Evolutionary conservation across 2,113 vertebrate genomes (phyloP).

Genomic region (Megaceryle torquata): DNA sequence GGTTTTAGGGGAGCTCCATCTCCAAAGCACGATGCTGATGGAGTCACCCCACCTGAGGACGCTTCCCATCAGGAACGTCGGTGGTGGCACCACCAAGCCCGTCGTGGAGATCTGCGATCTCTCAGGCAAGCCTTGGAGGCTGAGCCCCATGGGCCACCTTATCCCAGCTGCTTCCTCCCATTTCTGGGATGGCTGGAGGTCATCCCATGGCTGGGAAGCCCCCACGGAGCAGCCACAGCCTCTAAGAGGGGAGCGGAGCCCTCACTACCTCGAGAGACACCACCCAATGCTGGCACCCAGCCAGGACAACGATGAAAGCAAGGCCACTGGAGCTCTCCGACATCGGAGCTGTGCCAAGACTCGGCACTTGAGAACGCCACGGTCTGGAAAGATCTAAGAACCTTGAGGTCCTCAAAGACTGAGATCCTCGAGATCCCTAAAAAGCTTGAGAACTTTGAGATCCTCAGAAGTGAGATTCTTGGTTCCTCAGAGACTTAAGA

Average conservation of each 20-base stretch:
- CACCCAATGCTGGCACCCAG: not conserved
- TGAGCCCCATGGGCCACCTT: accelerated
- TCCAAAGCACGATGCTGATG: accelerated
- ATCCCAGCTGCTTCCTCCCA: not conserved
- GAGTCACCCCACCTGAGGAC: accelerated
- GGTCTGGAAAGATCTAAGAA: not conserved
- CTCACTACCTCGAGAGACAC: not conserved
- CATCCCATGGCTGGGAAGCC: accelerated
- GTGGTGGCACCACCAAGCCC: not conserved
- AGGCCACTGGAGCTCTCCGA: accelerated
- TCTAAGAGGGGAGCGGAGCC: accelerated
- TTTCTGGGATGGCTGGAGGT: not conserved
- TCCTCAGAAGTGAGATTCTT: not conserved
- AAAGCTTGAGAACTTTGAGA: not conserved
- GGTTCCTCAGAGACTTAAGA: not conserved
- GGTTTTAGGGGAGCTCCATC: accelerated
- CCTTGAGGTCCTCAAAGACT: not conserved
- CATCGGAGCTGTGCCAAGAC: not conserved
- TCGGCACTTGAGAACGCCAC: not conserved
- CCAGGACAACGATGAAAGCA: accelerated
- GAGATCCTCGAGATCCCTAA: not conserved
- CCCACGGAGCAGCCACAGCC: accelerated
- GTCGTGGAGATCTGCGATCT: not conserved
- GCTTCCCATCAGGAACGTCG: accelerated
- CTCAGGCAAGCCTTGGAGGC: not conserved